Percentiles rank a stretch among this genome's conserved stretches.
phyloP scores from a whole-genome alignment of 2,113 vertebrate species.

The Siniperca chuatsi region DNA sequence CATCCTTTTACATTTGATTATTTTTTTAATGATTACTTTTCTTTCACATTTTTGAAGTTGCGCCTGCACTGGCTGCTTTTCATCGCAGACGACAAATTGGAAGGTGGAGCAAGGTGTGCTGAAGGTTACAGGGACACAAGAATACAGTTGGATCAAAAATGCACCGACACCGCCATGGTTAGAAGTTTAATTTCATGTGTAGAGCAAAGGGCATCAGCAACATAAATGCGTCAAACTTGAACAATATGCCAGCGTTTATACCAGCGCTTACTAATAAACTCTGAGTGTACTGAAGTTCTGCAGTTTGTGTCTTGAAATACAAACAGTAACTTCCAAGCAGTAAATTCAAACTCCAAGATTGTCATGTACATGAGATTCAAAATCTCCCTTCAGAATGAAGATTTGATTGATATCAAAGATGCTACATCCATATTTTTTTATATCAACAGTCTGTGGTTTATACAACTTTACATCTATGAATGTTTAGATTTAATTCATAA shows the following conservation, averaged over 20 bases:
- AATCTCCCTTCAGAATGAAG: no score
- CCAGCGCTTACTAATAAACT: background rate
- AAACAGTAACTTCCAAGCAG: no score
- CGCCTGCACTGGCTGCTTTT: background rate
- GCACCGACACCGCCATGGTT: background rate
- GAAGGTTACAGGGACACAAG: background rate
- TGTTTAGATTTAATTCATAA: background rate
- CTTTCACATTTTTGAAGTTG: background rate
- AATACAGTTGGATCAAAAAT: background rate
- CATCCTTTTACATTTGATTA: background rate
- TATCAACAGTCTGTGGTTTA: background rate
- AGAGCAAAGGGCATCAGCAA: background rate
- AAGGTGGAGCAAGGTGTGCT: background rate
- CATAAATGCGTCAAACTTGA: background rate
- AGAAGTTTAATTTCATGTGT: background rate
- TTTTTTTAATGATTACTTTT: background rate
- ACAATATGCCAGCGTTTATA: background rate
- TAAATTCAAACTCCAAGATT: background rate
- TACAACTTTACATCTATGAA: background rate
- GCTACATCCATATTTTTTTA: background rate
- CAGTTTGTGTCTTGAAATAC: background rate
- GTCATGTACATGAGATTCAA: no score
- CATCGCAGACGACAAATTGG: background rate
- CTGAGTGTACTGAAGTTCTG: background rate
- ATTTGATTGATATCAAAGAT: background rate